Evolutionary conservation across 2,113 vertebrate species (phyloP), one percentile per base, ranked within the genome.

Genomic region (Leiothrix lutea): DNA sequence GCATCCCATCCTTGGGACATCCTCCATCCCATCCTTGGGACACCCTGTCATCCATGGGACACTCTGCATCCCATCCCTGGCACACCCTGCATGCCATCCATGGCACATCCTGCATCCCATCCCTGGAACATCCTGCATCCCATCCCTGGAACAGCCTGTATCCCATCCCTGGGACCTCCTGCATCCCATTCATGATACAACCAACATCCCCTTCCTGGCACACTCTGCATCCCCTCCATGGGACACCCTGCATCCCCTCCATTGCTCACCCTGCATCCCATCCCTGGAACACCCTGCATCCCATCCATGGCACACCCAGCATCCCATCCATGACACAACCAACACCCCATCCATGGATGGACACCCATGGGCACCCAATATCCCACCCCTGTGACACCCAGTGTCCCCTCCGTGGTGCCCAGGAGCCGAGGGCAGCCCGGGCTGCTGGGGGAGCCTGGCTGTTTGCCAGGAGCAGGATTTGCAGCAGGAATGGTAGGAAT

Each of bases 181-280:
- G 10, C 36, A 38, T 38, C 36, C 36, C 36, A 38, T 38, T 38
- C 36, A 38, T 38, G 36, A 38, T 10, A 38, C 36, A 38, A 38
- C 47, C 40, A 44, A 13, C 2, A 29, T 40, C 35, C 47, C 47
- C 4, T 12, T 23, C 64, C 4, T 12, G 45, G 44, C 28, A 50
- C 20, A 28, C 15, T 11, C n/a, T 2, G 24, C 5, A 25, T 14
- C 28, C 21, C 56, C 2, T 8, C 35, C 44, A 0, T 50, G 56
- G 14, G 8, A 60, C n/a, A 8, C 4, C 35, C n/a, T 0, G 2
- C 1, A 22, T 10, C 36, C 28, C 73, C 2, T 11, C 44, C 56
- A 3, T 20, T 19, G 44, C 8, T 20, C 22, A 31, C 11, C 24
- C n/a, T 2, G 26, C 4, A 58, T 24, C 42, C 20, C 44, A 14